Evolutionary conservation across 1,140 invertebrate genomes (phyloP).

Genomic region (Paramacrobiotus metropolitanus): DNA sequence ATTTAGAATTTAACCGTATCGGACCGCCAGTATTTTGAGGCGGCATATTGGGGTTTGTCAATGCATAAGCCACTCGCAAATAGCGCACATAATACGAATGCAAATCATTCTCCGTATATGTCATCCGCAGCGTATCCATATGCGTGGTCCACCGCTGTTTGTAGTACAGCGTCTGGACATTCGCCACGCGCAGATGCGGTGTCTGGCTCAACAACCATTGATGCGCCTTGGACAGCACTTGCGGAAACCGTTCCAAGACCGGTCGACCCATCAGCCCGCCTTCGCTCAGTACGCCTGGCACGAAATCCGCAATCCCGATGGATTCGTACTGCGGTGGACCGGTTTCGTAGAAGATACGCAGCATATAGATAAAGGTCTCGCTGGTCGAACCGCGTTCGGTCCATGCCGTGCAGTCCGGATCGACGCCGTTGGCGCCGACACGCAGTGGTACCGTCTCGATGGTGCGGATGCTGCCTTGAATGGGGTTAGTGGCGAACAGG

Average conservation of each 20-base stretch:
- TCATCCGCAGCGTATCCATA: not conserved
- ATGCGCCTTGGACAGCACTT: not conserved
- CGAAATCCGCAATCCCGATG: not conserved
- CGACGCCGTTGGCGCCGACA: not conserved
- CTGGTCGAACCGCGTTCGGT: not conserved
- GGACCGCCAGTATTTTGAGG: not conserved
- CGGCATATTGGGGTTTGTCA: not conserved
- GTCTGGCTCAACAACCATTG: not conserved
- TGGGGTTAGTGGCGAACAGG: not conserved
- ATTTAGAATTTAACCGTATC: not conserved
- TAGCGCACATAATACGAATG: not conserved
- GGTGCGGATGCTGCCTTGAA: not conserved
- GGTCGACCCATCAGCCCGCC: not conserved
- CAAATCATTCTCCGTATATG: not conserved
- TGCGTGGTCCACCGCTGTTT: not conserved
- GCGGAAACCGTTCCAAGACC: not conserved
- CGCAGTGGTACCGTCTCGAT: not conserved
- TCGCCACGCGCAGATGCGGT: not conserved
- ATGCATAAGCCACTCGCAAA: not conserved
- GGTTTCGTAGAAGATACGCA: not conserved
- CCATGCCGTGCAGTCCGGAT: not conserved
- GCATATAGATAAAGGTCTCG: not conserved
- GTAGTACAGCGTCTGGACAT: not conserved
- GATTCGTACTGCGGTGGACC: not conserved
- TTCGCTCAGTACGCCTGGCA: not conserved